Evolutionary conservation across 2,113 vertebrate species (phyloP).

Genomic region (Fulica atra): DNA sequence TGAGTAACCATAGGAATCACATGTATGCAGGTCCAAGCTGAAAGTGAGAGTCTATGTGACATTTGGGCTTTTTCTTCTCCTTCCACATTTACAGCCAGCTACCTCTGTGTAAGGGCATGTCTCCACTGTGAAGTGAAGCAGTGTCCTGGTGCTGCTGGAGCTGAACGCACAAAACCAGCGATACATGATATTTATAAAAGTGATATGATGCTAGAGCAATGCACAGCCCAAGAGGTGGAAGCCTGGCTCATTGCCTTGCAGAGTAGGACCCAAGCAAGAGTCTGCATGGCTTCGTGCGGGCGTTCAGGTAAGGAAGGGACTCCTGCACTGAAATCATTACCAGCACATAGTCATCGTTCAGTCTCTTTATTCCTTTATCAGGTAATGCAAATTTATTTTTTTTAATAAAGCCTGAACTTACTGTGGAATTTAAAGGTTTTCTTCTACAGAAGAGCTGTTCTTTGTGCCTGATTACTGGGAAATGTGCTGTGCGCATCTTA

Average conservation of each 20-base stretch:
- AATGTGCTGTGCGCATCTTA: neutral
- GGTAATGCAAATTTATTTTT: neutral
- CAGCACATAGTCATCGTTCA: neutral
- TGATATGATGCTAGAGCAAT: neutral
- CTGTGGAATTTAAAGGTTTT: neutral
- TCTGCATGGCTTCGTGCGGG: neutral
- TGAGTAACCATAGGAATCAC: neutral
- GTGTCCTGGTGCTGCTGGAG: neutral
- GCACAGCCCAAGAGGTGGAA: neutral
- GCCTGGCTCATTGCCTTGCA: neutral
- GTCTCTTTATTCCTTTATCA: neutral
- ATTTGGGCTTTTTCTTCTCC: neutral
- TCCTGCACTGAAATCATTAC: neutral
- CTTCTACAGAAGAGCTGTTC: neutral
- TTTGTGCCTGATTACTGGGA: neutral
- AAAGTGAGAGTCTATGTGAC: neutral
- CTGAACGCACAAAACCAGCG: neutral
- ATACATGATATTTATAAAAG: accelerated
- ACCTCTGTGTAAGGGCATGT: neutral
- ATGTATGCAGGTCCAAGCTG: neutral
- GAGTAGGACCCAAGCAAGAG: neutral
- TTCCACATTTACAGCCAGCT: neutral
- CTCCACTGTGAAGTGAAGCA: neutral
- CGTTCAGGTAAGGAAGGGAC: neutral
- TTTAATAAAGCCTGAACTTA: neutral